These are phyloP conservation scores for Botrylloides violaceus DNA, from an alignment of 23 tunicate species.

Conservation along the genomic window DNA sequence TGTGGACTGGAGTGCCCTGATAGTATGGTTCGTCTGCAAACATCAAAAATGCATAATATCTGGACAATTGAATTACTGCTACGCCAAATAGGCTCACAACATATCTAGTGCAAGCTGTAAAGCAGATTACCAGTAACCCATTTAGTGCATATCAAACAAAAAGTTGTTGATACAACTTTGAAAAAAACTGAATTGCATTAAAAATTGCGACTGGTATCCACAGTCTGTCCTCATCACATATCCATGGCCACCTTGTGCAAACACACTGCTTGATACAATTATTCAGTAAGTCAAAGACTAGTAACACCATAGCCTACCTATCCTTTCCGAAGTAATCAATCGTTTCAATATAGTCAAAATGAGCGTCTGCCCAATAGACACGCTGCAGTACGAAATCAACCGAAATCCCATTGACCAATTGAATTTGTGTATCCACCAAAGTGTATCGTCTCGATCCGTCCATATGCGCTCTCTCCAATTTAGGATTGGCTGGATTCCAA, in stretches of 20 bases:
- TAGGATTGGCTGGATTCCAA: conserved; percentile 33
- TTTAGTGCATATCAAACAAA: too few relatives aligned
- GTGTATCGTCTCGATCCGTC: conserved; percentile 62
- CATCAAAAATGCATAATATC: too few relatives aligned
- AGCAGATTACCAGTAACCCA: too few relatives aligned
- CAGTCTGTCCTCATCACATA: too few relatives aligned
- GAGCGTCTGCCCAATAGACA: conserved; percentile 73
- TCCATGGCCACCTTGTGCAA: too few relatives aligned
- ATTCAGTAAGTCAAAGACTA: too few relatives aligned
- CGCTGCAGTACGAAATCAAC: conserved; percentile 39
- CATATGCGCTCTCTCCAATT: conserved; percentile 72
- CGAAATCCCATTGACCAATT: conserved; percentile 52
- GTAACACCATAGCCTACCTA: too few relatives aligned
- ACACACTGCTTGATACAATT: too few relatives aligned
- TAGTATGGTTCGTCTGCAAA: conserved; percentile 39
- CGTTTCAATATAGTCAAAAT: conserved; percentile 66
- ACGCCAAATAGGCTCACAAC: too few relatives aligned
- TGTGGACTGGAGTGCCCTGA: conserved; percentile 49
- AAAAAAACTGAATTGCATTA: too few relatives aligned
- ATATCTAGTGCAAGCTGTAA: not conserved
- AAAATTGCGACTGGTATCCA: too few relatives aligned
- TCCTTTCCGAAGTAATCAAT: conserved; percentile 67
- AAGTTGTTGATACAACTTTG: too few relatives aligned
- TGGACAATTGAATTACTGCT: not conserved
- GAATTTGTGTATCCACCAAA: conserved; percentile 46